Base-by-base conservation (phyloP, 2,888 invertebrate genomes). In the Clostera curtula region DNA sequence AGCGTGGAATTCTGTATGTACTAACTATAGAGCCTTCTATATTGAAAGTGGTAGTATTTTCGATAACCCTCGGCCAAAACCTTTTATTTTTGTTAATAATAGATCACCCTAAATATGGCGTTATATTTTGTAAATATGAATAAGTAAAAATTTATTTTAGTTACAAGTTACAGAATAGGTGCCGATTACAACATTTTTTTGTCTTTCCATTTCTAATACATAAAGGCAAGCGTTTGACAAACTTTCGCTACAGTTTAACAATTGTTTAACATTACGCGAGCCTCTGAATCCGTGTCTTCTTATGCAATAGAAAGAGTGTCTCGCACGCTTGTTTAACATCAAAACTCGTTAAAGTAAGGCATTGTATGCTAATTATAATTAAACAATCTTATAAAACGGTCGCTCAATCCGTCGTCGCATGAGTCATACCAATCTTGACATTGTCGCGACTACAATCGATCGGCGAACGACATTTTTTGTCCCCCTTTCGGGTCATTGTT, bases 281-380 rank as follows among this genome's bases (percentile, higher is more conserved):
- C 47, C 34, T 40, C 24, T 29, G 12, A 31, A 20, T 39, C 36
- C 30, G 28, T 36, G 34, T 30, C 35, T 36, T 34, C 21, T 53
- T 40, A 29, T 29, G 35, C 23, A 40, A 35, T 54, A 55, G 56
- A 59, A 57, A 59, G 50, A n/a, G n/a, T 38, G 39, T 22, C 34
- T 40, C 38, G 21, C 39, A 37, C 39, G 40, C 19, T 12, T 27
- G 10, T 18, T 36, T 38, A 24, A 27, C 34, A 30, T 27, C 29
- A 31, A 36, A 41, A 32, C 21, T 33, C 27, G 40, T 32, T 34
- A 22, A 43, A 42, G 31, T 33, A 12, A 30, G 20, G 37, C 40
- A 53, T 58, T 61, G 52, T 58, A 53, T 56, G 56, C 28, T 54
- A 57, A 59, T 53, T 36, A 22, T 45, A 50, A 55, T 52, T 46